Percentiles rank a stretch among this genome's conserved stretches.
Conservation (phyloP, 2,797 vertebrate species). For the Manis javanica region DNA sequence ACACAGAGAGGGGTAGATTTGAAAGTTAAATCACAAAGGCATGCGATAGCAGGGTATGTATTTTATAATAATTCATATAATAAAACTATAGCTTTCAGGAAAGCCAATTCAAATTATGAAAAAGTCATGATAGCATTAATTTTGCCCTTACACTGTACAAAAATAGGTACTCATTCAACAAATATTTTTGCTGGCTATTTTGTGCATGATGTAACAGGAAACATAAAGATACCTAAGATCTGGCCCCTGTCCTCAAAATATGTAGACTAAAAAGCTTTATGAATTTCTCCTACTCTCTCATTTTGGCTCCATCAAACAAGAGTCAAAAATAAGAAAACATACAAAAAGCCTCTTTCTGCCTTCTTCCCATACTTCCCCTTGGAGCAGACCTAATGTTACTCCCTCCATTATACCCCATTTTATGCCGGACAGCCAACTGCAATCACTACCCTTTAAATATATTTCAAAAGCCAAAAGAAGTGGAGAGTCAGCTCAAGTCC, state of each 20-base stretch:
- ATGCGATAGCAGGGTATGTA: not conserved
- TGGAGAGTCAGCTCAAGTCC: not conserved
- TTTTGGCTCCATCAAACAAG: not conserved
- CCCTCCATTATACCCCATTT: not conserved
- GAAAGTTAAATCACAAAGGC: slow-evolving; percentile 70
- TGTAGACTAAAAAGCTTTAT: not conserved
- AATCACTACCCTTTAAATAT: not conserved
- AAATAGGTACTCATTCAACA: not conserved
- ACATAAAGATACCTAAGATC: not conserved
- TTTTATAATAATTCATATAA: slow-evolving; percentile 53
- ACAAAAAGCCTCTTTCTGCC: not conserved
- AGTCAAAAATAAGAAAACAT: not conserved
- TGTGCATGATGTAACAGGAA: not conserved
- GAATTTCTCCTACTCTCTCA: not conserved
- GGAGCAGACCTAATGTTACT: not conserved
- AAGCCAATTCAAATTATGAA: slow-evolving; percentile 35
- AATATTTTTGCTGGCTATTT: not conserved
- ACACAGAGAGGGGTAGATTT: slow-evolving; percentile 74
- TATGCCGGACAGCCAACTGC: not conserved
- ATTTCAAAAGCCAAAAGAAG: not conserved
- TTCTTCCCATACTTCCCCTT: not conserved
- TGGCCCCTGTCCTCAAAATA: not conserved
- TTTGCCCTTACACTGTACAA: not conserved
- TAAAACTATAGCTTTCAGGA: slow-evolving; percentile 51
- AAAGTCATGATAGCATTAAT: not conserved